Percentiles rank a stretch among this genome's conserved stretches.
Conservation (phyloP, 2,888 invertebrate genomes). For the Anthrax anthrax region DNA sequence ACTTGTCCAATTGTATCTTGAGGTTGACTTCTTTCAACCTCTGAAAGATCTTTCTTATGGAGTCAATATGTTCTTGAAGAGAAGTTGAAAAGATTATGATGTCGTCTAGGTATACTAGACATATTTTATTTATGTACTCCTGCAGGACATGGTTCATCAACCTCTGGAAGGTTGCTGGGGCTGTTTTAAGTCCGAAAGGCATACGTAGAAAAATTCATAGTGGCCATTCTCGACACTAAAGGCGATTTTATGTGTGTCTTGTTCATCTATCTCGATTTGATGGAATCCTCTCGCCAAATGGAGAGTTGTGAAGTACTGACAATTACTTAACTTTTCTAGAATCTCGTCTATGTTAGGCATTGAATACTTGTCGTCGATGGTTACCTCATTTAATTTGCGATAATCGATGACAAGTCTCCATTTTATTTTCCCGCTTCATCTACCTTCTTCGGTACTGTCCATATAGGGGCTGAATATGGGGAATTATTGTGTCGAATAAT, state of each 20-base stretch:
- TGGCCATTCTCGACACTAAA: constrained; percentile 10
- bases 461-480: constrained; percentile 8
- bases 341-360: constrained; percentile 12
- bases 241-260: constrained; percentile 12
- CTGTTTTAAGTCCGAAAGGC: constrained; percentile 18
- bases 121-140: constrained; percentile 15
- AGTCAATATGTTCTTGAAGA: constrained; percentile 11
- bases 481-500: background rate
- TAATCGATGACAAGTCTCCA: constrained; percentile 13
- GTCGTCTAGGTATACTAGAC: constrained; percentile 16
- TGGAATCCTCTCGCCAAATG: constrained; percentile 12
- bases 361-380: constrained; percentile 10
- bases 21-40: constrained; percentile 8
- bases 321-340: constrained; percentile 9
- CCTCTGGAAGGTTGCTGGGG: constrained; percentile 28
- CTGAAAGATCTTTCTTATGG: constrained; percentile 10
- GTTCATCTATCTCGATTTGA: constrained; percentile 10
- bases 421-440: constrained; percentile 10
- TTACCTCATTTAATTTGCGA: constrained; percentile 10
- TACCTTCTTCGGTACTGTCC: constrained; percentile 12
- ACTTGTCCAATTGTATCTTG: constrained; percentile 12
- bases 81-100: constrained; percentile 13
- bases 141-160: constrained; percentile 25
- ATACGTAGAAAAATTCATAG: constrained; percentile 15
- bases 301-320: constrained; percentile 10